Conservation (phyloP, 1,140 invertebrate species). For the Drosophila jambulina region DNA sequence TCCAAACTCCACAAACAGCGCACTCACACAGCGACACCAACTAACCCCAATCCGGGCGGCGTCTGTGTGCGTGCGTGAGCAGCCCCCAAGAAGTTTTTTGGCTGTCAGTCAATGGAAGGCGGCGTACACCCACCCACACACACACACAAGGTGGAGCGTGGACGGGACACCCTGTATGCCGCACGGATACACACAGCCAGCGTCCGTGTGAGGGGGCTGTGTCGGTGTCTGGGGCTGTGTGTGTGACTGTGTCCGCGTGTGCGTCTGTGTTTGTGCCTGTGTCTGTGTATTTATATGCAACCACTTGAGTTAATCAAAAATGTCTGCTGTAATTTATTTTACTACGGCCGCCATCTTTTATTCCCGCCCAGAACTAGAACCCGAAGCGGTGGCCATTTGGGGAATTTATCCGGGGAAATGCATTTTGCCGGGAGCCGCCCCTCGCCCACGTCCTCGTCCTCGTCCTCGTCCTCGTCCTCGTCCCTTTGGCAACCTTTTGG, state of each 20-base stretch:
- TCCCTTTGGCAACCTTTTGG: conserved; percentile 31
- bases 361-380: conserved; percentile 36
- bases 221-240: conserved; percentile 10
- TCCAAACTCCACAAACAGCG: conserved; percentile 77
- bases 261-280: conserved; percentile 13
- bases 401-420: conserved; percentile 46
- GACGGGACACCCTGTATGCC: conserved; percentile 59
- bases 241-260: neutral
- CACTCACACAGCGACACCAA: conserved; percentile 50
- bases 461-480: conserved; percentile 10
- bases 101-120: conserved; percentile 82
- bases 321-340: conserved; percentile 84
- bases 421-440: conserved; percentile 16
- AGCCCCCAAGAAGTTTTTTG: conserved; percentile 82
- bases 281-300: conserved; percentile 70
- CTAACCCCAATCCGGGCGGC: conserved; percentile 68
- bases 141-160: neutral
- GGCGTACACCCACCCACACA: conserved; percentile 52
- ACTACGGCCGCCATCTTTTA: conserved; percentile 80
- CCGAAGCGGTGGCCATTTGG: conserved; percentile 32
- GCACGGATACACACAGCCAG: conserved; percentile 36
- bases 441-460: neutral
- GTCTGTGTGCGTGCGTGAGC: conserved; percentile 34
- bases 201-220: conserved; percentile 24
- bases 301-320: conserved; percentile 84